These are phyloP conservation scores for Falco biarmicus DNA, from an alignment of 2,797 vertebrate genomes.

Conservation along the genomic window DNA sequence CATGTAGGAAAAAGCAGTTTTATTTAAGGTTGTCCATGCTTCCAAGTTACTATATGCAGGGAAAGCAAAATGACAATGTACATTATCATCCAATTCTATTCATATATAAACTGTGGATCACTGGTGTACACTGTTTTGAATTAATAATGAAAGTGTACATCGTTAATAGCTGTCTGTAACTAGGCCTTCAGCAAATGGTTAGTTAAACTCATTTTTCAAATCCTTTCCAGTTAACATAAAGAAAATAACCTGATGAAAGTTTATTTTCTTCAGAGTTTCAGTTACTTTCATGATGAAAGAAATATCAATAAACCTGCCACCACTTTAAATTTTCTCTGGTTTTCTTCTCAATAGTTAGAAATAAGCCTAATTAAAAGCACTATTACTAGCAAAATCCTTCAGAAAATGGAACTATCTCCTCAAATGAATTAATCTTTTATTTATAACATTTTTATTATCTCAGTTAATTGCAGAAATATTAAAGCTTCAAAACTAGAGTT, in stretches of 20 bases:
- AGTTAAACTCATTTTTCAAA: neutral
- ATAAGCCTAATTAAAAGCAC: neutral
- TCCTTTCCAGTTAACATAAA: neutral
- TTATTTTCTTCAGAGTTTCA: neutral
- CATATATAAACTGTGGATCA: neutral
- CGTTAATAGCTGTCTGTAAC: neutral
- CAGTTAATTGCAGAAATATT: slow-evolving; percentile 46
- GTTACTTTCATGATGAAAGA: neutral
- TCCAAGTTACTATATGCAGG: neutral
- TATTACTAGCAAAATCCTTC: slow-evolving; percentile 46
- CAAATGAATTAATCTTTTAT: slow-evolving; percentile 39
- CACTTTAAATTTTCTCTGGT: neutral
- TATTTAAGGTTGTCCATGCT: neutral
- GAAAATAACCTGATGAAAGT: neutral
- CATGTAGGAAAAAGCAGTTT: neutral
- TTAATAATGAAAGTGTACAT: neutral
- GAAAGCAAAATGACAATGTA: neutral
- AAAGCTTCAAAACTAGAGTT: slow-evolving; percentile 37
- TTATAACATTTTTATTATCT: slow-evolving; percentile 40
- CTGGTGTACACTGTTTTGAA: neutral
- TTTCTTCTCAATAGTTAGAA: neutral
- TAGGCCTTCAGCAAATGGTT: neutral
- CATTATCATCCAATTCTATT: neutral
- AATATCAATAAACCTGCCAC: neutral
- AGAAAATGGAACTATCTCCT: slow-evolving; percentile 32